These are phyloP conservation scores for Ctenoplectra terminalis DNA, from an alignment of 1,140 invertebrate genomes.

Conservation along the genomic window DNA sequence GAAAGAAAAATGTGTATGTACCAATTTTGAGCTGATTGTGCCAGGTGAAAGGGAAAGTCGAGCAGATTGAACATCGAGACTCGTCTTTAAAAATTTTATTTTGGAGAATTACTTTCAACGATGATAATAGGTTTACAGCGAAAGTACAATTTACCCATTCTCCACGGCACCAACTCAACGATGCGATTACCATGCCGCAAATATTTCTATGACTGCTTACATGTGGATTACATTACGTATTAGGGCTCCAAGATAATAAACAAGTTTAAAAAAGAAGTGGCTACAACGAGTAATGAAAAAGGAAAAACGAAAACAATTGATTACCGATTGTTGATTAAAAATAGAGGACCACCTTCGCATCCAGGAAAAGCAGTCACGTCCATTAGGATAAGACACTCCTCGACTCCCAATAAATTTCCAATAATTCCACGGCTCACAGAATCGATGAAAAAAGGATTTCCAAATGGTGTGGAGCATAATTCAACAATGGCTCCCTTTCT, in stretches of 20 bases:
- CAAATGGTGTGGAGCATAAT: conserved; percentile 84
- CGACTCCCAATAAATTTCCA: conserved; percentile 83
- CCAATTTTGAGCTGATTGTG: not conserved
- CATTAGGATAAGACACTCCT: conserved; percentile 83
- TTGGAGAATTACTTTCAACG: conserved; percentile 67
- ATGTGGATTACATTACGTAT: conserved; percentile 11
- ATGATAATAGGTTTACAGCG: conserved; percentile 81
- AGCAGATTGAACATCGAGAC: not conserved
- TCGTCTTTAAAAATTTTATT: not conserved
- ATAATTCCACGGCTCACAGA: conserved; percentile 84
- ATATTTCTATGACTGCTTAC: conserved; percentile 62
- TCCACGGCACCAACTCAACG: conserved; percentile 85
- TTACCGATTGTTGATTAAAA: conserved; percentile 28
- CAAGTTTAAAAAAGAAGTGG: not conserved
- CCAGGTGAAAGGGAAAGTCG: not conserved
- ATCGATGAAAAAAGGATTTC: conserved; percentile 84
- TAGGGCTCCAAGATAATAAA: not conserved
- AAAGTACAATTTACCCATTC: conserved; percentile 86
- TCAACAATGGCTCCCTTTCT: conserved; percentile 74
- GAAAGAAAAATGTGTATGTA: not conserved
- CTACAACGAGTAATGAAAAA: not conserved
- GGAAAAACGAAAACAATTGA: not conserved
- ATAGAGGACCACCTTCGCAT: conserved; percentile 84
- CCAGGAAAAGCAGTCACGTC: conserved; percentile 84
- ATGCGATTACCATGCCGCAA: conserved; percentile 84